These are phyloP conservation scores for Poeciliopsis presidionis DNA, from an alignment of 2,797 vertebrate genomes.

Conservation along the genomic window DNA sequence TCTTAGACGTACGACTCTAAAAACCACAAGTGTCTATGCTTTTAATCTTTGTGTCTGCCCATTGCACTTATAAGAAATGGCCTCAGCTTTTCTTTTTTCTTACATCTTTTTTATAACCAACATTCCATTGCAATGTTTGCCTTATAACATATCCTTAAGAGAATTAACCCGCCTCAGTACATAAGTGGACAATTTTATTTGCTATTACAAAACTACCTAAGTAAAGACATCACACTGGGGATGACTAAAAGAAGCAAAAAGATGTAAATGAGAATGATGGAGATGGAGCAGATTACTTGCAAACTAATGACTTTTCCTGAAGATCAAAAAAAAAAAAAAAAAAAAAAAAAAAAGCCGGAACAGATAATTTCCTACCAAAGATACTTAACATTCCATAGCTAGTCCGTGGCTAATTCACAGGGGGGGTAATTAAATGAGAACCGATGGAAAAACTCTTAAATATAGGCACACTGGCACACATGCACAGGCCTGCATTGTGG, in stretches of 20 bases:
- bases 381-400: constrained; percentile 58
- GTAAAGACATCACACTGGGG: constrained; percentile 58
- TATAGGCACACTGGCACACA: constrained; percentile 36
- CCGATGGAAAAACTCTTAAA: constrained; percentile 59
- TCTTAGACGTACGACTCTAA: constrained; percentile 23
- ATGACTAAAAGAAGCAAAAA: constrained; percentile 31
- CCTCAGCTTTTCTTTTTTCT: constrained; percentile 17
- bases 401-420: constrained; percentile 64
- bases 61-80: constrained; percentile 28
- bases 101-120: constrained; percentile 23
- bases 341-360: constrained; percentile 43
- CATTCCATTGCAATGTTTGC: constrained; percentile 14
- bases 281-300: constrained; percentile 55
- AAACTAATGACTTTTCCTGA: constrained; percentile 69
- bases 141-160: constrained; percentile 28
- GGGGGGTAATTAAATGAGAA: constrained; percentile 77
- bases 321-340: constrained; percentile 59
- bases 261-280: constrained; percentile 39
- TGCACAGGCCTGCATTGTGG: constrained; percentile 49
- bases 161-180: constrained; percentile 45
- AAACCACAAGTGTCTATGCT: constrained; percentile 19
- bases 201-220: constrained; percentile 57
- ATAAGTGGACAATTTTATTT: constrained; percentile 63
- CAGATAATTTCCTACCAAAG: constrained; percentile 68
- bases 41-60: constrained; percentile 47